Conservation (phyloP, 2,113 vertebrate genomes). For the Capra hircus region DNA sequence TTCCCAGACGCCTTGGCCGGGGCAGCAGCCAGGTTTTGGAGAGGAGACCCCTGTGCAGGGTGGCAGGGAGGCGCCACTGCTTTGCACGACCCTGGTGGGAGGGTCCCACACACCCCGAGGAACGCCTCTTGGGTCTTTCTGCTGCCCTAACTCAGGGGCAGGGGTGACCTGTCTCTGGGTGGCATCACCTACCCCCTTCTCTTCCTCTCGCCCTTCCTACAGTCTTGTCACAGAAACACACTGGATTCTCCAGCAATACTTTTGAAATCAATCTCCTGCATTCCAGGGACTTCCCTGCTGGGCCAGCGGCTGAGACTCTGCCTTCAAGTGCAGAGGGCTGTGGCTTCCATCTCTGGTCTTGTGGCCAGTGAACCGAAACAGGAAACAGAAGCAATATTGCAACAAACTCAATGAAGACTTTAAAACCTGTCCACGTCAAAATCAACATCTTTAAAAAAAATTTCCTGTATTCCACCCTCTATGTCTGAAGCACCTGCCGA, state of each 20-base stretch:
- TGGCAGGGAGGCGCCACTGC: accelerated
- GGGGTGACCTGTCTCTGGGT: background rate
- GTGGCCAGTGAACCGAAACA: background rate
- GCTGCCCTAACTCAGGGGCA: background rate
- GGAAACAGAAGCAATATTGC: background rate
- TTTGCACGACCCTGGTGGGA: accelerated
- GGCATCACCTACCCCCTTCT: background rate
- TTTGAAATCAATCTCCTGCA: background rate
- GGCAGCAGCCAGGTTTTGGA: background rate
- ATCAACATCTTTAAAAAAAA: background rate
- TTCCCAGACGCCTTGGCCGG: background rate
- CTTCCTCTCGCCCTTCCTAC: background rate
- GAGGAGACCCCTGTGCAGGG: background rate
- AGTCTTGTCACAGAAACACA: background rate
- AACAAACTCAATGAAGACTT: background rate
- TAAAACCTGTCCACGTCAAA: background rate
- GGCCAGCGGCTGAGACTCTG: background rate
- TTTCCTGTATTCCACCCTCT: background rate
- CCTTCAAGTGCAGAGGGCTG: background rate
- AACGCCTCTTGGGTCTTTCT: background rate
- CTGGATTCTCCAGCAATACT: background rate
- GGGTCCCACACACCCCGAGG: accelerated
- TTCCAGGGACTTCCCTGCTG: background rate
- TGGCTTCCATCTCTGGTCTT: background rate
- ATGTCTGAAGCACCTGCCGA: background rate